Conservation (phyloP, 2,888 invertebrate species). For the Brassicogethes aeneus region DNA sequence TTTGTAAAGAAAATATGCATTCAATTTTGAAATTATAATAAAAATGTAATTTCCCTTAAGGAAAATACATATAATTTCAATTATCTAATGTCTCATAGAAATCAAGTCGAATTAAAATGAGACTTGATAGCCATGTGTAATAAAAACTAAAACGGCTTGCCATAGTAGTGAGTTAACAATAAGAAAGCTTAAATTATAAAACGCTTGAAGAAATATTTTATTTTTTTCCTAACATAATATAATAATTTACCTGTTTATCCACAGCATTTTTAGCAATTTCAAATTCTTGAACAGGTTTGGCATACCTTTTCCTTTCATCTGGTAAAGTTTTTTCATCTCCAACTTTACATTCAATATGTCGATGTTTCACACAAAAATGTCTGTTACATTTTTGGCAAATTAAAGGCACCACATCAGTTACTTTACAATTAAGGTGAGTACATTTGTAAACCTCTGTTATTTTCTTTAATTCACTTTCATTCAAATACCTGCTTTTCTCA, state of each 20-base stretch:
- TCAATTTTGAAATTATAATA: too few relatives aligned
- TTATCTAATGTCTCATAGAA: too few relatives aligned
- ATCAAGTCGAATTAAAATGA: too few relatives aligned
- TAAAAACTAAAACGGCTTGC: too few relatives aligned
- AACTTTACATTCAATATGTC: conserved; percentile 37
- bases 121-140: too few relatives aligned
- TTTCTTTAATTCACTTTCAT: conserved; percentile 20
- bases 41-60: too few relatives aligned
- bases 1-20: too few relatives aligned
- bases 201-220: too few relatives aligned
- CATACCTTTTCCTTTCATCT: conserved; percentile 48
- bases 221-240: too few relatives aligned
- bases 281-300: conserved; percentile 53
- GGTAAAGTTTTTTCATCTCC: conserved; percentile 46
- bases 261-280: conserved; percentile 52
- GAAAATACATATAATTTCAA: too few relatives aligned
- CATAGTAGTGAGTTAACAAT: too few relatives aligned
- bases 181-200: too few relatives aligned
- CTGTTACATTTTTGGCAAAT: conserved; percentile 55
- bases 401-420: conserved; percentile 54
- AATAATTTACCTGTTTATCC: conserved; percentile 52
- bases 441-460: conserved; percentile 44
- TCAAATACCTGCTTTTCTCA: conserved; percentile 12
- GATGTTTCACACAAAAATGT: conserved; percentile 63
- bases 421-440: conserved; percentile 48